Base-by-base conservation (phyloP, 2,797 vertebrate genomes). In the Catharus ustulatus region DNA sequence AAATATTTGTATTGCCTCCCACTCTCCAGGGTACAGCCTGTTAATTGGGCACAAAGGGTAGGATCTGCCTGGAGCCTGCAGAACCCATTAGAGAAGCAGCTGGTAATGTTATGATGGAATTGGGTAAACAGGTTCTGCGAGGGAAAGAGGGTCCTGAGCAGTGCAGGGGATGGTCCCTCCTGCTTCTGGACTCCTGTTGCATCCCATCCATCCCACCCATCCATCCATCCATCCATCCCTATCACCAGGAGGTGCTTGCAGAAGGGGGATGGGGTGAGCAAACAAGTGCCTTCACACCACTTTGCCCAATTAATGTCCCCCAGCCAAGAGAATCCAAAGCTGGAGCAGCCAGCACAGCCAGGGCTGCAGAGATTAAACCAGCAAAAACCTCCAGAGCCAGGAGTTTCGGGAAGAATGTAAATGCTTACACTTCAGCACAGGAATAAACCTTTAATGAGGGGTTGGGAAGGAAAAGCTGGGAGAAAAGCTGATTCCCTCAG, bases 1-100 rank as follows among this genome's bases (percentile, higher is more conserved):
- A 89, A 91, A 95, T 93, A 75, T 94, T 95, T 95, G 92, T 93
- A 91, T 89, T 96, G 42, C 93, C 77, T 96, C 92, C 86, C 90
- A 67, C 90, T 91, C 92, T 82, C 92, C 43, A 51, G 54, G 75
- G 73, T 66, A 54, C 15, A 77, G 81, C 51, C 79, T 91, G 58
- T 73, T 94, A 92, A 95, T 81, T 93, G 89, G 94, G 85, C 94
- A 90, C 64, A 84, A 95, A 92, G 77, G 89, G 89, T 62, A 90
- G 58, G 74, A 58, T 88, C 90, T 95, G 95, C 95, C 91, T 74
- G 89, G 55, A 93, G 97, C 92, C 68, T 86, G 84, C 83, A 90
- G 68, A 87, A 81, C n/a, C 87, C 29, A 5, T 81, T 48, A 68
- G 83, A 43, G 76, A 74, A 82, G 71, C 78, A 57, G 49, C 38